Percentiles rank a stretch among this genome's conserved stretches.
Evolutionary conservation across 2,113 vertebrate species (phyloP).

Genomic region (Peromyscus maniculatus): DNA sequence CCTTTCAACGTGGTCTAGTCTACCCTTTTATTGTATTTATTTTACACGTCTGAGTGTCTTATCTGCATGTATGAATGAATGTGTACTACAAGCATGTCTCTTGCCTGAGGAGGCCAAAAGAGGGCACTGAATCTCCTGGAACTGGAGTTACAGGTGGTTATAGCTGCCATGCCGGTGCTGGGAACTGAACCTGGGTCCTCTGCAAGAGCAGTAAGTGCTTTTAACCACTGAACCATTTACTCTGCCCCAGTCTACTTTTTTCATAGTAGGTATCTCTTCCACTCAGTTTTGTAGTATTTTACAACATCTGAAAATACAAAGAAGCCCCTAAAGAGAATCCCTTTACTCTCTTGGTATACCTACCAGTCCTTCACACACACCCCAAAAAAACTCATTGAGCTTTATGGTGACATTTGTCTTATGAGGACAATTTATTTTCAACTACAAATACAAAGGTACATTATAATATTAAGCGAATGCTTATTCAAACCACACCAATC

Average conservation of each 20-base stretch:
- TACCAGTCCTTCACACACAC: neutral
- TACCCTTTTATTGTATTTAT: neutral
- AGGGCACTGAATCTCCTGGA: neutral
- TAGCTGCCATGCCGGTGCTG: neutral
- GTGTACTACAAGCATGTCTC: neutral
- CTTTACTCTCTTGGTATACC: neutral
- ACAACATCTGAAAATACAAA: neutral
- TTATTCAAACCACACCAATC: slow-evolving; percentile 20
- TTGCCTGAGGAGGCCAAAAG: neutral
- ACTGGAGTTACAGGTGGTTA: neutral
- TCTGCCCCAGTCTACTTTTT: neutral
- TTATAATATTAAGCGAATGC: neutral
- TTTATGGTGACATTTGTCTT: neutral
- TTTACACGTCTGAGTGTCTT: neutral
- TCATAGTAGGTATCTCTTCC: neutral
- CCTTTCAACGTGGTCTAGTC: neutral
- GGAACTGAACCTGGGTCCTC: neutral
- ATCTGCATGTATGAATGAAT: neutral
- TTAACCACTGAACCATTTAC: neutral
- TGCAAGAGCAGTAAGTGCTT: neutral
- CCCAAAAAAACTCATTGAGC: neutral
- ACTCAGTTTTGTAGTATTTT: neutral
- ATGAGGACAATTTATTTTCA: neutral
- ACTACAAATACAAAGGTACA: neutral
- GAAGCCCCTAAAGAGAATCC: neutral